phyloP scores from a whole-genome alignment of 2,888 invertebrate genomes.

The Lithophane semibrunnea region DNA sequence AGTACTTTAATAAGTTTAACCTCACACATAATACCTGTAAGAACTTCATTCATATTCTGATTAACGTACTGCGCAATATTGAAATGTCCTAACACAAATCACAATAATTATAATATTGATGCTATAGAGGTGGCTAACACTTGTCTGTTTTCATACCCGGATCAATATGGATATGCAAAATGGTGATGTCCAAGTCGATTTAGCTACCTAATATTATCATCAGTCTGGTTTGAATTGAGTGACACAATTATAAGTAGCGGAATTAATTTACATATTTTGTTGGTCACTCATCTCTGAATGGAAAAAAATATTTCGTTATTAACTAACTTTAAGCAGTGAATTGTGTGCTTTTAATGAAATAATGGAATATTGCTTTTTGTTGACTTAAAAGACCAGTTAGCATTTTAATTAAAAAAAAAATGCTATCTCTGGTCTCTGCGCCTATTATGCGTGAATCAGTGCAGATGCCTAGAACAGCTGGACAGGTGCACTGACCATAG shows the following conservation, averaged over 20 bases:
- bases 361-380: slow-evolving; percentile 11
- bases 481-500: slow-evolving; percentile 13
- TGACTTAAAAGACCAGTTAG: slow-evolving; percentile 14
- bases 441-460: slow-evolving; percentile 3
- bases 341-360: slow-evolving; percentile 22
- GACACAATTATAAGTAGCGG: slow-evolving; percentile 61
- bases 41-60: neutral
- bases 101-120: slow-evolving; percentile 10
- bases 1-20: neutral
- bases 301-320: slow-evolving; percentile 30
- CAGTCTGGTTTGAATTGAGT: slow-evolving; percentile 49
- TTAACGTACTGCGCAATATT: neutral
- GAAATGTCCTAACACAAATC: slow-evolving; percentile 16
- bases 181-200: slow-evolving; percentile 34
- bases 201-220: slow-evolving; percentile 43
- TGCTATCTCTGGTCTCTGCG: slow-evolving; percentile 11
- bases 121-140: neutral
- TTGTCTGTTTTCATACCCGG: slow-evolving; percentile 14
- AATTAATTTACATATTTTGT: slow-evolving; percentile 61
- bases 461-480: too few species aligned
- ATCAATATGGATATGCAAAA: slow-evolving; percentile 50
- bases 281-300: slow-evolving; percentile 51
- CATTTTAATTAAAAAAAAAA: slow-evolving; percentile 1
- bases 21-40: neutral
- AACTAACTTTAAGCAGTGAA: slow-evolving; percentile 27